A percentile compares a stretch with the other conserved stretches of the same genome.
phyloP scores from a whole-genome alignment of 2,888 invertebrate genomes.

The Leuctra nigra region DNA sequence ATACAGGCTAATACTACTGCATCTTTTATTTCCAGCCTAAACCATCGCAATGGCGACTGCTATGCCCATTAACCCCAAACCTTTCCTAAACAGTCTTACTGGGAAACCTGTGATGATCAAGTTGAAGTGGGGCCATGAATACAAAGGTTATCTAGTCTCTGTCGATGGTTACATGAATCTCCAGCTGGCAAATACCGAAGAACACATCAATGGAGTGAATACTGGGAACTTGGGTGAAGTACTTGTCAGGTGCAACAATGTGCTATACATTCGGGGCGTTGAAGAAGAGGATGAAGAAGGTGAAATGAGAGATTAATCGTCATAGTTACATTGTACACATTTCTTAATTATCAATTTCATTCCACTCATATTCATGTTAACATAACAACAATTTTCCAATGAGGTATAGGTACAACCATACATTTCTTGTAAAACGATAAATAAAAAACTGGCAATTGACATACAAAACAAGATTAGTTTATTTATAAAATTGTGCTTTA shows the following conservation, averaged over 20 bases:
- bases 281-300: slow-evolving; percentile 97
- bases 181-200: slow-evolving; percentile 96
- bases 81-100: slow-evolving; percentile 94
- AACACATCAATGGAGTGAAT: slow-evolving; percentile 85
- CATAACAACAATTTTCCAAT: too few species aligned
- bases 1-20: too few species aligned
- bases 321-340: too few species aligned
- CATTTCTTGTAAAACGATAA: too few species aligned
- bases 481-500: too few species aligned
- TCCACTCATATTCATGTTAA: too few species aligned
- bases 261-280: slow-evolving; percentile 87
- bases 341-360: too few species aligned
- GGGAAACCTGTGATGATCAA: slow-evolving; percentile 98
- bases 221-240: slow-evolving; percentile 97
- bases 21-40: too few species aligned
- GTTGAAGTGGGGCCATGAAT: slow-evolving; percentile 99
- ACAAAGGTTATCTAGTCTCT: slow-evolving; percentile 96
- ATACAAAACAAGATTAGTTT: too few species aligned
- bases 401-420: too few species aligned
- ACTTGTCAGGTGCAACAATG: slow-evolving; percentile 94
- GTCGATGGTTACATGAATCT: slow-evolving; percentile 99
- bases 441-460: too few species aligned
- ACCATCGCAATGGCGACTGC: slow-evolving; percentile 62
- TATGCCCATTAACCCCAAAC: slow-evolving; percentile 98
- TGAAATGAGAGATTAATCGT: slow-evolving; percentile 76